A percentile compares a stretch with the other conserved stretches of the same genome.
phyloP scores from a whole-genome alignment of 2,797 vertebrate species.

The Eremophila alpestris region DNA sequence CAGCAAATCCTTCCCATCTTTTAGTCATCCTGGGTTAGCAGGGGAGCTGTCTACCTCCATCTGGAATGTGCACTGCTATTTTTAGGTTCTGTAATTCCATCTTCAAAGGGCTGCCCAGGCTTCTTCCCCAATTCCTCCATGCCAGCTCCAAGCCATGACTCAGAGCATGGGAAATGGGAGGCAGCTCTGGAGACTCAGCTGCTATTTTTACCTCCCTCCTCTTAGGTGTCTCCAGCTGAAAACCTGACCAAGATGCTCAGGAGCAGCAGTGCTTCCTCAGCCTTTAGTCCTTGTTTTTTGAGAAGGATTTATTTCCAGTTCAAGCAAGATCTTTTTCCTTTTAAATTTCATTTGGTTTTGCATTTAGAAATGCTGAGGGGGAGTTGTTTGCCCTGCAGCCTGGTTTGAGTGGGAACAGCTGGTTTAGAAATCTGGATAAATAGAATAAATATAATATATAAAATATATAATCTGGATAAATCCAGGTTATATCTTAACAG shows the following conservation, averaged over 20 bases:
- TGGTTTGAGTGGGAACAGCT: background rate
- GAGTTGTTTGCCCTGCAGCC: background rate
- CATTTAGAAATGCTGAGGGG: background rate
- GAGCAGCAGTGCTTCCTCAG: background rate
- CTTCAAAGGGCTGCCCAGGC: slow-evolving; percentile 2
- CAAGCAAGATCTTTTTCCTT: background rate
- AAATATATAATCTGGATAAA: background rate
- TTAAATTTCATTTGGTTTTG: background rate
- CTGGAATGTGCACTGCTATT: background rate
- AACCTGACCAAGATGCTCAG: background rate
- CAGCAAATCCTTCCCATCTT: background rate
- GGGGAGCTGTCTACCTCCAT: background rate
- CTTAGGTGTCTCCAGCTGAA: background rate
- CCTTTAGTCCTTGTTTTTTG: background rate
- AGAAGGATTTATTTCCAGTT: background rate
- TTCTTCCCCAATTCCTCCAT: background rate
- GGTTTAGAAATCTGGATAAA: background rate
- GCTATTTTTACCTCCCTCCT: background rate
- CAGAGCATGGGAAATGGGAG: background rate
- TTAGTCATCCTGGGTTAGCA: background rate
- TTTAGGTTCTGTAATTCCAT: slow-evolving; percentile 15
- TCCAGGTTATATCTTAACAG: background rate
- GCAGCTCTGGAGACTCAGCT: background rate
- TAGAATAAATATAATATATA: no score
- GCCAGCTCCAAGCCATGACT: background rate